Conservation (phyloP, 2,888 invertebrate genomes). For the Ornithoptera priamus region DNA sequence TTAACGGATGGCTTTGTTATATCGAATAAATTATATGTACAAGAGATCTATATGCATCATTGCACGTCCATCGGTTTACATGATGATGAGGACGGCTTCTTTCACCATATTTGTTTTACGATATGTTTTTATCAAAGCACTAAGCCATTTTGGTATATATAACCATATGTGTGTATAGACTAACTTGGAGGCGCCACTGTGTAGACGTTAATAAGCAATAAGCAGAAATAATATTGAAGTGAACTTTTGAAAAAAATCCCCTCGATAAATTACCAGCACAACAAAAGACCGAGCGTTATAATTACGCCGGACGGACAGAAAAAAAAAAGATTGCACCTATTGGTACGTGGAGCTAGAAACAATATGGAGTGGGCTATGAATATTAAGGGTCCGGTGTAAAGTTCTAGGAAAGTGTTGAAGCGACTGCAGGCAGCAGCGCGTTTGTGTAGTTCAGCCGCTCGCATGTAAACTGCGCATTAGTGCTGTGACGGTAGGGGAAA, state of each 20-base stretch:
- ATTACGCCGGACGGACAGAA: not conserved
- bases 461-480: constrained; percentile 36
- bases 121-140: not conserved
- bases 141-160: not conserved
- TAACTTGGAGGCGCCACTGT: not conserved
- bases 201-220: not conserved
- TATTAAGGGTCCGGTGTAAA: constrained; percentile 21
- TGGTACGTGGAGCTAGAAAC: constrained; percentile 5
- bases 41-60: too few species aligned
- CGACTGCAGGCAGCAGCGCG: constrained; percentile 12
- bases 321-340: constrained; percentile 1
- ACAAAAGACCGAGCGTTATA: constrained; percentile 1
- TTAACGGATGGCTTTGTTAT: too few species aligned
- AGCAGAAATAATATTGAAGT: not conserved
- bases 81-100: too few species aligned
- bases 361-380: constrained; percentile 19
- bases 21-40: too few species aligned
- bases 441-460: constrained; percentile 11
- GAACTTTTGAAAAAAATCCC: not conserved
- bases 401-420: constrained; percentile 33
- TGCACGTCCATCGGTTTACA: too few species aligned
- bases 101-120: too few species aligned
- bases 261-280: not conserved
- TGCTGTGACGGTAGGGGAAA: constrained; percentile 7
- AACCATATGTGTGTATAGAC: not conserved